These are phyloP conservation scores for Brachypalpus laphriformis DNA, from an alignment of 2,888 invertebrate species.

Conservation along the genomic window DNA sequence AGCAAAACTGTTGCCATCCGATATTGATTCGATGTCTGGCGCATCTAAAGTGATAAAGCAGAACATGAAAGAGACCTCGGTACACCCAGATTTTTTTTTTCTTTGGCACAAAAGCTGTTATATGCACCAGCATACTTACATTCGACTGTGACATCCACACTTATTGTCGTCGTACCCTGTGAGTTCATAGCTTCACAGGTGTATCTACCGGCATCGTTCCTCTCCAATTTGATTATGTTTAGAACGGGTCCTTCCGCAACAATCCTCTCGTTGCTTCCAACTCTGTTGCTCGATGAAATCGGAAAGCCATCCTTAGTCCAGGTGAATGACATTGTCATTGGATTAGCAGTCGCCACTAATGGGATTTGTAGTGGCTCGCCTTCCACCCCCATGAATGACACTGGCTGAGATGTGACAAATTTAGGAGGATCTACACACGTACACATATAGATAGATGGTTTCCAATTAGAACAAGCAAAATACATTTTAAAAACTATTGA, in stretches of 20 bases:
- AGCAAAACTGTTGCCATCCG: slow-evolving; percentile 79
- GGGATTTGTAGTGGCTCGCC: slow-evolving; percentile 80
- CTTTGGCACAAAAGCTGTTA: slow-evolving; percentile 17
- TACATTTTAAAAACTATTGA: slow-evolving; percentile 34
- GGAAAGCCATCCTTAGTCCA: slow-evolving; percentile 81
- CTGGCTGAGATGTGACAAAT: slow-evolving; percentile 78
- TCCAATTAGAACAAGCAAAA: slow-evolving; percentile 27
- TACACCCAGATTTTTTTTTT: neutral
- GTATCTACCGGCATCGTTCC: slow-evolving; percentile 80
- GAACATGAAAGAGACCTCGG: slow-evolving; percentile 11
- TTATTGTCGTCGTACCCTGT: slow-evolving; percentile 80
- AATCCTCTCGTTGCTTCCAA: slow-evolving; percentile 77
- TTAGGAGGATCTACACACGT: slow-evolving; percentile 78
- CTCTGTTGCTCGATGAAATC: slow-evolving; percentile 77
- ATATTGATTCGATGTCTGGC: slow-evolving; percentile 78
- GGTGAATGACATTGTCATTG: slow-evolving; percentile 80
- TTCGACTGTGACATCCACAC: slow-evolving; percentile 79
- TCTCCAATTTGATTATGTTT: slow-evolving; percentile 79
- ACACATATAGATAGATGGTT: neutral
- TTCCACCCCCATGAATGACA: slow-evolving; percentile 79
- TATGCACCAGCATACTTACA: slow-evolving; percentile 77
- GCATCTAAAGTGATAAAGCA: slow-evolving; percentile 76
- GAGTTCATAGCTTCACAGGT: slow-evolving; percentile 80
- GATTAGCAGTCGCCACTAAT: slow-evolving; percentile 80
- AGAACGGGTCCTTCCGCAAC: slow-evolving; percentile 79